Conservation (phyloP, 2,888 invertebrate genomes). For the Stegophylla sp. region DNA sequence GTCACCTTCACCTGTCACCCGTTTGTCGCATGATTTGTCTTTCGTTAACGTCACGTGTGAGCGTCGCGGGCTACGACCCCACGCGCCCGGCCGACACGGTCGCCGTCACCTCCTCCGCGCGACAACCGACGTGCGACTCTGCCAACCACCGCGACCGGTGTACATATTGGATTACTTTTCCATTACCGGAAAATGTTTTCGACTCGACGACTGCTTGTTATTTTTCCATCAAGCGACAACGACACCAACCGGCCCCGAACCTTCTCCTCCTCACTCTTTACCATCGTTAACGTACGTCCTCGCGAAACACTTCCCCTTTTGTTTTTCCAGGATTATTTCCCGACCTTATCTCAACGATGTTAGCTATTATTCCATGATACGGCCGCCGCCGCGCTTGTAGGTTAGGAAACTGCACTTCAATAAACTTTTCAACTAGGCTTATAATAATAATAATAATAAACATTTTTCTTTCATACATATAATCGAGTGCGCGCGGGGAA, state of each 20-base stretch:
- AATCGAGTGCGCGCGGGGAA: neutral
- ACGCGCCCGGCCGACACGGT: neutral
- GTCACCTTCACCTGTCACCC: conserved; percentile 58
- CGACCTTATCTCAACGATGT: conserved; percentile 5
- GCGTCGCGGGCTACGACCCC: conserved; percentile 16
- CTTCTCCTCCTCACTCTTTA: neutral
- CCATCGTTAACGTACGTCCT: neutral
- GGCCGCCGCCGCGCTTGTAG: neutral
- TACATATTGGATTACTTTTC: conserved; percentile 56
- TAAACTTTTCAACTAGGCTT: conserved; percentile 1
- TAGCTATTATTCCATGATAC: neutral
- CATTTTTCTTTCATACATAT: neutral
- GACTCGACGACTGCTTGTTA: conserved; percentile 55
- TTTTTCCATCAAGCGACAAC: conserved; percentile 55
- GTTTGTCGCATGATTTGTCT: conserved; percentile 59
- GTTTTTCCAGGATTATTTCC: conserved; percentile 31
- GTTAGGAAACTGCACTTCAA: conserved; percentile 4
- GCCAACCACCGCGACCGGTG: neutral
- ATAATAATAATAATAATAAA: conserved; percentile 7
- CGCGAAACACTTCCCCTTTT: conserved; percentile 12
- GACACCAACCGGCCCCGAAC: neutral
- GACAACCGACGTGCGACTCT: neutral
- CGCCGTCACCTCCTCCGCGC: neutral
- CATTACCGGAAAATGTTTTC: conserved; percentile 56
- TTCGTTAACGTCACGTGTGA: conserved; percentile 52